Evolutionary conservation across 2,113 vertebrate genomes (phyloP), one percentile per base, ranked within the genome.

Genomic region (Mobula birostris): DNA sequence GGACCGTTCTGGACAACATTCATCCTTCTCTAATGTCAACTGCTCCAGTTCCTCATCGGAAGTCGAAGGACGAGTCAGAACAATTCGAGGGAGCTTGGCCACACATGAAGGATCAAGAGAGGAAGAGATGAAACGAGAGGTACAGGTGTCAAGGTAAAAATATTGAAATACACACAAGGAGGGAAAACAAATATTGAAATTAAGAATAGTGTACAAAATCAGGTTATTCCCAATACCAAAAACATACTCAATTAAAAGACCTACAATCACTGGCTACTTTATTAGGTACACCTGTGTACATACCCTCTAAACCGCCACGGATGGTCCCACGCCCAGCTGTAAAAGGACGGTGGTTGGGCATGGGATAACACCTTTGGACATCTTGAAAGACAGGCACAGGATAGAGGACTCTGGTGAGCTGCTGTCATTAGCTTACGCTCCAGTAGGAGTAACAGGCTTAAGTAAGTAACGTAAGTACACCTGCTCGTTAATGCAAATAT

Each of bases 61-160:
- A 95, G 97, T 98, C 0, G 97, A 98, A 80, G 98, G 97, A 94
- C 96, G 96, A 0, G 97, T 98, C 95, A 98, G 96, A 95, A 98
- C 97, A 95, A 98, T 97, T 94, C 95, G 95, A 85, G 98, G 97
- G 95, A 98, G 97, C 98, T 98, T 96, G 92, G 95, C 94, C 72
- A 95, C 94, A 95, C 94, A 95, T 83, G 27, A 92, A 63, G 87
- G 95, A 79, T 36, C 58, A 76, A 76, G 21, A 63, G 19, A 94
- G 90, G 94, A 68, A 77, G 29, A 17, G 78, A 79, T 5, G 29
- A n/a, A 24, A 77, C 29, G 32, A 66, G 76, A 94, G 78, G 61
- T 12, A 63, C 94, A 94, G 29, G 58, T 79, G 17, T 36, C 19
- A 36, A 36, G 94, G 76, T 1, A 80, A 82, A 94, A 61, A 94